A percentile compares a stretch with the other conserved stretches of the same genome.
Evolutionary conservation across 2,888 invertebrate genomes (phyloP).

Genomic region (Adelphocoris suturalis): DNA sequence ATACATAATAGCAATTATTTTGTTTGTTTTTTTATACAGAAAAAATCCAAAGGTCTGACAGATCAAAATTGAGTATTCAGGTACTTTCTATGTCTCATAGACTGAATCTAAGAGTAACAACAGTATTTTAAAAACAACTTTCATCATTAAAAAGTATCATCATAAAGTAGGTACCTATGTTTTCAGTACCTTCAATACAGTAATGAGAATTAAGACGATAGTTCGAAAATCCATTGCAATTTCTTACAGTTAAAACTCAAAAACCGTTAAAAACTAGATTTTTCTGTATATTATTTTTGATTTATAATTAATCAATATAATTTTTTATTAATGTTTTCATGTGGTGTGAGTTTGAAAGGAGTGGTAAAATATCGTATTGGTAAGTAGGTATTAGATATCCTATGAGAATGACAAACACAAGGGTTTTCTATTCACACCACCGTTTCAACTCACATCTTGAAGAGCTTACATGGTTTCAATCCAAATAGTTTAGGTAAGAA

Average conservation of each 20-base stretch:
- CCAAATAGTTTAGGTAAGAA: no score
- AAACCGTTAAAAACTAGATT: background rate
- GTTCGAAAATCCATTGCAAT: no score
- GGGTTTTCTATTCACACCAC: no score
- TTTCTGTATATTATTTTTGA: background rate
- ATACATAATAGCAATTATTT: constrained; percentile 17
- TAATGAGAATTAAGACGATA: no score
- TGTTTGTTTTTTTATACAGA: constrained; percentile 7
- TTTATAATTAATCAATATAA: background rate
- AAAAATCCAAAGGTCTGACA: constrained; percentile 9
- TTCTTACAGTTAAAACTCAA: no score
- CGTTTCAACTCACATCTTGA: no score
- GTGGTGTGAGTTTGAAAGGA: no score
- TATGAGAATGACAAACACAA: no score
- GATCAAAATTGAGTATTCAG: constrained; percentile 40
- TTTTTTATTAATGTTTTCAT: background rate
- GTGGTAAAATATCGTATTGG: no score
- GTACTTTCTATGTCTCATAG: background rate
- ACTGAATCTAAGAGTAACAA: constrained; percentile 4
- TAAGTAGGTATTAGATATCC: no score
- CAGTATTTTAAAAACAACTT: background rate
- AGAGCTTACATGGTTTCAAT: no score
- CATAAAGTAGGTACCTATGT: no score
- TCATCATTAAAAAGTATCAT: background rate
- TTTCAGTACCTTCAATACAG: background rate